phyloP scores from a whole-genome alignment of 2,797 vertebrate genomes.

The Jordanella pulchra region DNA sequence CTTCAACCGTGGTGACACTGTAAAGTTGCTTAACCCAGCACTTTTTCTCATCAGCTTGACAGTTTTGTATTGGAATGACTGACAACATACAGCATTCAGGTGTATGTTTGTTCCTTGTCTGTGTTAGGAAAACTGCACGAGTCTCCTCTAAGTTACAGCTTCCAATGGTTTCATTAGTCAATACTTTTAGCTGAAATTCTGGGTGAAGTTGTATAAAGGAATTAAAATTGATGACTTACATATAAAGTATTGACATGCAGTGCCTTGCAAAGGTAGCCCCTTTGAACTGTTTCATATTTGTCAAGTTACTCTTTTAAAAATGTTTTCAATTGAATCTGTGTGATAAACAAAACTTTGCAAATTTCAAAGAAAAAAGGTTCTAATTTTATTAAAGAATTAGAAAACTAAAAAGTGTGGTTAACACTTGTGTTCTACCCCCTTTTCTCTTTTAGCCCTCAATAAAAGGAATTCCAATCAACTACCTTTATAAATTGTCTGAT shows the following conservation, averaged over 20 bases:
- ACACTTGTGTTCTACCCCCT: neutral
- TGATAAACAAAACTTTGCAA: too few species aligned
- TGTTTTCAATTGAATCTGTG: too few species aligned
- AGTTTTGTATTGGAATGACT: conserved; percentile 60
- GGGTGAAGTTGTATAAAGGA: conserved; percentile 55
- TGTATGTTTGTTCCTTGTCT: conserved; percentile 62
- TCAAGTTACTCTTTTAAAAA: too few species aligned
- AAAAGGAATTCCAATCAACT: neutral
- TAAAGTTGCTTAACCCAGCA: conserved; percentile 64
- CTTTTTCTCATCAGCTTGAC: conserved; percentile 61
- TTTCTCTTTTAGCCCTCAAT: neutral
- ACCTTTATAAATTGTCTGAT: neutral
- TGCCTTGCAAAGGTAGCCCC: neutral
- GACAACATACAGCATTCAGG: conserved; percentile 61
- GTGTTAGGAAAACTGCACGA: conserved; percentile 53
- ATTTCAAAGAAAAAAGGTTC: too few species aligned
- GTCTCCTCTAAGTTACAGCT: conserved; percentile 46
- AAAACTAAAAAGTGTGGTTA: neutral
- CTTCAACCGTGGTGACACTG: conserved; percentile 68
- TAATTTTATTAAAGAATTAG: too few species aligned
- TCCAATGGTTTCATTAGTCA: conserved; percentile 34
- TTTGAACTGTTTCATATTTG: neutral
- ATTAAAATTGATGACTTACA: conserved; percentile 49
- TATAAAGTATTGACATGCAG: conserved; percentile 31
- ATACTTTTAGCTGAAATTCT: conserved; percentile 43